Evolutionary conservation across 2,797 vertebrate species (phyloP).

Genomic region (Anisognathus igniventris): DNA sequence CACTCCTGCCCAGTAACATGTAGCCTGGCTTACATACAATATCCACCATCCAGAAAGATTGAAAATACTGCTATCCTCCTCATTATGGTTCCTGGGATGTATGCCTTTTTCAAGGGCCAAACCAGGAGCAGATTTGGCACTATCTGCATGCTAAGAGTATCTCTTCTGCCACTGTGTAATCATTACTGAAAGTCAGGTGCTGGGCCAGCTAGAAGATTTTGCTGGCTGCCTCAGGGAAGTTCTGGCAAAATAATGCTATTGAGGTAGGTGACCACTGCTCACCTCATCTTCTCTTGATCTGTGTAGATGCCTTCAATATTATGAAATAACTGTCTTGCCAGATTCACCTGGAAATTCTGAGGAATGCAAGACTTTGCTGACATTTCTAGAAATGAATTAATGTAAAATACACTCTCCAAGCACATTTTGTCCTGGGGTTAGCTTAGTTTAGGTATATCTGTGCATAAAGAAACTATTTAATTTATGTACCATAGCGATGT

Average conservation of each 20-base stretch:
- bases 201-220: constrained; percentile 3
- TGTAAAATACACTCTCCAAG: background rate
- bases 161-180: background rate
- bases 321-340: background rate
- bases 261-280: background rate
- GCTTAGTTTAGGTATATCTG: background rate
- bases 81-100: background rate
- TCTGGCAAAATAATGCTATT: background rate
- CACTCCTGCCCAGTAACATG: background rate
- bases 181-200: background rate
- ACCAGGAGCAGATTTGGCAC: background rate
- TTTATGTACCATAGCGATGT: background rate
- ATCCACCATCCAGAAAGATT: background rate
- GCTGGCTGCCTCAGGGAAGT: background rate
- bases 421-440: background rate
- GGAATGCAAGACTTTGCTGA: background rate
- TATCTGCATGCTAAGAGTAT: background rate
- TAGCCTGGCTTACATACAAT: background rate
- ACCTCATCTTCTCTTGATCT: background rate
- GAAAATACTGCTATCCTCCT: background rate
- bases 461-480: background rate
- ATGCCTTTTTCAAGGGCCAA: background rate
- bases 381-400: background rate
- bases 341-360: background rate
- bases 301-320: background rate